Evolutionary conservation across 2,797 vertebrate species (phyloP).

Genomic region (Phoxinus dragarum): DNA sequence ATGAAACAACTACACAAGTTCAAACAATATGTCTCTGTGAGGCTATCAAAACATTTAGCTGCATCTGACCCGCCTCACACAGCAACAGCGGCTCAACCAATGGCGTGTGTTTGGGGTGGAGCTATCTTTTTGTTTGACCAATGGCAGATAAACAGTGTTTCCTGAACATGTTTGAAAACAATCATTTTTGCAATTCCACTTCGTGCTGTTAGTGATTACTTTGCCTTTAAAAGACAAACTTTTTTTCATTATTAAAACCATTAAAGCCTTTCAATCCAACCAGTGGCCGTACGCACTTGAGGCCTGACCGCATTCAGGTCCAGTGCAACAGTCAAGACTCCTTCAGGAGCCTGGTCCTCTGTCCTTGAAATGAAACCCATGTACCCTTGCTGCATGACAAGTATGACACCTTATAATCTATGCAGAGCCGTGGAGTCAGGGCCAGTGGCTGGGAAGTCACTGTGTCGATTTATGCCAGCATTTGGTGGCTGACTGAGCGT

Average conservation of each 20-base stretch:
- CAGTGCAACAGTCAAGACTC: conserved; percentile 31
- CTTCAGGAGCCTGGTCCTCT: conserved; percentile 20
- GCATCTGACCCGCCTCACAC: not conserved
- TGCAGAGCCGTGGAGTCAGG: conserved; percentile 33
- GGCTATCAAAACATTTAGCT: not conserved
- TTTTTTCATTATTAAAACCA: not conserved
- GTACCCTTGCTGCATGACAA: conserved; percentile 41
- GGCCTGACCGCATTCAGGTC: conserved; percentile 30
- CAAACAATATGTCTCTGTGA: not conserved
- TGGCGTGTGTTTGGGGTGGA: not conserved
- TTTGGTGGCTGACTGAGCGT: conserved; percentile 60
- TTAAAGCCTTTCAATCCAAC: conserved; percentile 20
- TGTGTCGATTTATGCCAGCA: conserved; percentile 56
- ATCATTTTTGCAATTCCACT: not conserved
- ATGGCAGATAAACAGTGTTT: not conserved
- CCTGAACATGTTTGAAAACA: conserved; percentile 17
- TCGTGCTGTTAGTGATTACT: not conserved
- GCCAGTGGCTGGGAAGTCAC: conserved; percentile 44
- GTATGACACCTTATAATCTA: conserved; percentile 45
- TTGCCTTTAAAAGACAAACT: not conserved
- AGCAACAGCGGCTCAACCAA: not conserved
- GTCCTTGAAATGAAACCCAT: conserved; percentile 46
- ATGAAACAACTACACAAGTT: not conserved
- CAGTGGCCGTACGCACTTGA: not conserved
- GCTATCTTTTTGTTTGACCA: not conserved